Percentiles rank a stretch among this genome's conserved stretches.
Evolutionary conservation across 1,140 invertebrate species (phyloP).

Genomic region (Notospermus geniculatus): DNA sequence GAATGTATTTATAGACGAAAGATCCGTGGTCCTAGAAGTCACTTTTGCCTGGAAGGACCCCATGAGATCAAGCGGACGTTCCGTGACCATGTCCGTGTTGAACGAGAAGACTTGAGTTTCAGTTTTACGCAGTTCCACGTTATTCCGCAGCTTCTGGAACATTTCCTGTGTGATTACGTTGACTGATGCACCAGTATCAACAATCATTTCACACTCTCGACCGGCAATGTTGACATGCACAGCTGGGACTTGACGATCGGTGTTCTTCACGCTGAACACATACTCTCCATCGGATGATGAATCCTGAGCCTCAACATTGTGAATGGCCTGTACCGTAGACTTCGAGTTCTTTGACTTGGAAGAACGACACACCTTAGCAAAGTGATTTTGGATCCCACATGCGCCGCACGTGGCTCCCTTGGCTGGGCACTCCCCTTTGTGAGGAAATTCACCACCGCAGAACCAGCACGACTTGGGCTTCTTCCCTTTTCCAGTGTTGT

Average conservation of each 20-base stretch:
- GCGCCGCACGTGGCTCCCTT: background rate
- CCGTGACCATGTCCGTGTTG: too few relatives aligned
- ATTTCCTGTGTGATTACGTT: constrained; percentile 8
- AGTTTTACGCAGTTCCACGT: background rate
- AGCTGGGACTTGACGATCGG: background rate
- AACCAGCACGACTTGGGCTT: too few relatives aligned
- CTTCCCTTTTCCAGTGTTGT: too few relatives aligned
- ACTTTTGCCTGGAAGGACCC: constrained; percentile 15
- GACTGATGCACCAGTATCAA: constrained; percentile 17
- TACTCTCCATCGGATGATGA: background rate
- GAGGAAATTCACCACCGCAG: too few relatives aligned
- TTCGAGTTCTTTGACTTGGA: background rate
- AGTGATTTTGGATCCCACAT: constrained; percentile 8
- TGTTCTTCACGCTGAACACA: background rate
- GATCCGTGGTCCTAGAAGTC: too few relatives aligned
- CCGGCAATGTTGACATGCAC: constrained; percentile 2
- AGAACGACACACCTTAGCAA: background rate
- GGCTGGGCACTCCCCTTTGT: background rate
- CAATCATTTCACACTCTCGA: background rate
- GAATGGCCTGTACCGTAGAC: background rate
- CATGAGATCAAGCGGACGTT: constrained; percentile 14
- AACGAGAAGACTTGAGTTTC: constrained; percentile 17
- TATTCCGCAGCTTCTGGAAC: constrained; percentile 11
- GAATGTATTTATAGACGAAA: background rate
- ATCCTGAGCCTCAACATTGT: background rate